Conservation (phyloP, 2,113 vertebrate genomes). For the Phyllostomus hastatus region DNA sequence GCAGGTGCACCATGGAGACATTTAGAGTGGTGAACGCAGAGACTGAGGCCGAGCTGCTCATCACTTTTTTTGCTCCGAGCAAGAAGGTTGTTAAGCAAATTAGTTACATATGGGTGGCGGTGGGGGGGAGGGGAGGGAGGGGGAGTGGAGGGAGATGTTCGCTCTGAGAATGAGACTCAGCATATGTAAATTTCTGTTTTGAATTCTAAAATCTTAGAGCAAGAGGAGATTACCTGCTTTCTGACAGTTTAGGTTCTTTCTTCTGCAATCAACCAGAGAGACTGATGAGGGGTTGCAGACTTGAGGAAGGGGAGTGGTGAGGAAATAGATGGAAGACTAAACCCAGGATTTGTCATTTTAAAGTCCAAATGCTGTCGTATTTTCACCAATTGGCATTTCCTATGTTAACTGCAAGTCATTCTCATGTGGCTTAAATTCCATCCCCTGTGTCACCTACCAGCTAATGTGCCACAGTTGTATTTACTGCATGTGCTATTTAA, state of each 20-base stretch:
- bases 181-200: not conserved
- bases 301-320: not conserved
- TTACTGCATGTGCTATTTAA: not conserved
- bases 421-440: not conserved
- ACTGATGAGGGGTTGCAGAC: not conserved
- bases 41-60: not conserved
- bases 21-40: not conserved
- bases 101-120: not conserved
- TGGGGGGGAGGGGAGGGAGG: not conserved
- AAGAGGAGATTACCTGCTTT: not conserved
- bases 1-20: not conserved
- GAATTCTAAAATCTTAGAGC: not conserved
- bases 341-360: not conserved
- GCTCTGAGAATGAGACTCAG: not conserved
- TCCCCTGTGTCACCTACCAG: not conserved
- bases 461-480: not conserved
- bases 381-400: not conserved
- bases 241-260: not conserved
- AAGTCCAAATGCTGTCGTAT: not conserved
- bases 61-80: not conserved
- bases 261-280: not conserved
- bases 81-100: not conserved
- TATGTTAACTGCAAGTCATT: conserved; percentile 3
- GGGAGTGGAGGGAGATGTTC: not conserved
- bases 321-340: not conserved